These are phyloP conservation scores for Coelopa pilipes DNA, from an alignment of 2,888 invertebrate genomes.

Conservation along the genomic window DNA sequence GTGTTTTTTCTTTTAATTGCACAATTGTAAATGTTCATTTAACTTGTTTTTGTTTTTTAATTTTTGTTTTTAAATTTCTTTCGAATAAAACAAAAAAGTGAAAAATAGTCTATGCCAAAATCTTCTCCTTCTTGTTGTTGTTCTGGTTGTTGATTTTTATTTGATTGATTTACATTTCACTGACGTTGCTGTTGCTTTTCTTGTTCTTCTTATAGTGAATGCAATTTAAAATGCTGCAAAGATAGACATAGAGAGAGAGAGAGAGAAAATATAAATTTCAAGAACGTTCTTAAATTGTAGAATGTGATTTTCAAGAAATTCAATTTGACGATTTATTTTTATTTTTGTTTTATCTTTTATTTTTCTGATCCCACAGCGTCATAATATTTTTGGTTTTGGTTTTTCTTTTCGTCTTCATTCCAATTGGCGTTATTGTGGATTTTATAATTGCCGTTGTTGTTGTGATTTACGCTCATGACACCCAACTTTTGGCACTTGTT, in stretches of 20 bases:
- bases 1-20: constrained; percentile 37
- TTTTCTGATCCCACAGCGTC: not conserved
- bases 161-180: constrained; percentile 35
- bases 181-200: constrained; percentile 21
- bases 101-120: constrained; percentile 27
- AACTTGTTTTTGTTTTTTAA: constrained; percentile 41
- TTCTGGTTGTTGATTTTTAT: constrained; percentile 20
- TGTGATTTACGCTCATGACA: not conserved
- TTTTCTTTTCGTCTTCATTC: too few species aligned
- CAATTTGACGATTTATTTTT: not conserved
- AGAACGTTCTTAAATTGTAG: not conserved
- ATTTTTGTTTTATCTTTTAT: not conserved
- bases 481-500: not conserved
- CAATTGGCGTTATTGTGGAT: too few species aligned
- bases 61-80: not conserved
- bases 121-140: constrained; percentile 19
- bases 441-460: not conserved
- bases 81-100: too few species aligned
- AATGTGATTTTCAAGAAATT: not conserved
- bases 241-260: not conserved
- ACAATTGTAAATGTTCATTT: constrained; percentile 45
- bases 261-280: not conserved
- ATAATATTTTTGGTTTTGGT: too few species aligned
- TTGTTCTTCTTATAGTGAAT: not conserved
- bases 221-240: not conserved